Conservation (phyloP, 2,888 invertebrate genomes). For the Unio pictorum region DNA sequence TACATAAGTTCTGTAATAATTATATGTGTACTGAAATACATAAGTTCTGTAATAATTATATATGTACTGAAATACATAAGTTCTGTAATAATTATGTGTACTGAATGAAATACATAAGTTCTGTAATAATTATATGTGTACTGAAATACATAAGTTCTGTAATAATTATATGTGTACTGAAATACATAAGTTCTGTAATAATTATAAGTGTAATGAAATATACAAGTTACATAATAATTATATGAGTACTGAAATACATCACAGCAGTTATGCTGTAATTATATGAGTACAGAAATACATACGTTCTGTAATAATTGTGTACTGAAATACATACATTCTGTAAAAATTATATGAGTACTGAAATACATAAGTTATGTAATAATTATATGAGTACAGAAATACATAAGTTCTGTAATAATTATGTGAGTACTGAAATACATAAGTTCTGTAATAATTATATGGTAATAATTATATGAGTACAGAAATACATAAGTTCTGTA, state of each 20-base stretch:
- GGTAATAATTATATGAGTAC: no score
- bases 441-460: background rate
- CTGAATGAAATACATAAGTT: no score
- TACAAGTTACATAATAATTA: slow-evolving; percentile 19
- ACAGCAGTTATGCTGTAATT: no score
- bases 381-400: background rate
- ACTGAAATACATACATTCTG: no score
- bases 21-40: background rate
- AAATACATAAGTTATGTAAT: slow-evolving; percentile 19
- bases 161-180: no score
- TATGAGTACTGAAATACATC: background rate
- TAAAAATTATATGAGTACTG: no score
- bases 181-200: background rate
- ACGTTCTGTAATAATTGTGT: background rate
- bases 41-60: slow-evolving; percentile 18
- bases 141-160: background rate
- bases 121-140: background rate
- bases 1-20: background rate
- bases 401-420: no score
- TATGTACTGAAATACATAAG: no score
- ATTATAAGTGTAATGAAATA: background rate
- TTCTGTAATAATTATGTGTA: no score
- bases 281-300: no score
- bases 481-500: background rate
- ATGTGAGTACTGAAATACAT: no score